These are phyloP conservation scores for Barbus barbus DNA, from an alignment of 2,113 vertebrate genomes.

Conservation along the genomic window DNA sequence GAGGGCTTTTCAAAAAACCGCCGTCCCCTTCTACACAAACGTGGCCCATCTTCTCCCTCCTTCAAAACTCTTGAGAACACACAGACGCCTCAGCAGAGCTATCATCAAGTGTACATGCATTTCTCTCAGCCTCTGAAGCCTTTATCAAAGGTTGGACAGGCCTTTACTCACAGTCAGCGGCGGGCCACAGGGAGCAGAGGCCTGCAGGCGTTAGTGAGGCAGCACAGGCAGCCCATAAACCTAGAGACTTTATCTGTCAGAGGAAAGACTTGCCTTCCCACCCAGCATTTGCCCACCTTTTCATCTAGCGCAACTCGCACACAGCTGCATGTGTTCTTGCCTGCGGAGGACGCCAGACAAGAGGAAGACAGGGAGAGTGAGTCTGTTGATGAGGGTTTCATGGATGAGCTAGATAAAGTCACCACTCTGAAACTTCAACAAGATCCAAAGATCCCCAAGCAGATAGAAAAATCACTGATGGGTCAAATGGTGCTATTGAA, in stretches of 20 bases:
- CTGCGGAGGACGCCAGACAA: constrained; percentile 55
- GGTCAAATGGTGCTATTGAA: too few relatives aligned
- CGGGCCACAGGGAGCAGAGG: neutral
- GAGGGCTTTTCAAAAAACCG: constrained; percentile 17
- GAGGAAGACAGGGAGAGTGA: constrained; percentile 52
- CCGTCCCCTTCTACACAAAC: constrained; percentile 49
- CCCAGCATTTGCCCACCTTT: constrained; percentile 14
- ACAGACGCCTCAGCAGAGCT: constrained; percentile 5
- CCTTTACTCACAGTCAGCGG: constrained; percentile 24
- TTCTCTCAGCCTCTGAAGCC: constrained; percentile 68
- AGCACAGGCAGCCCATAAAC: neutral
- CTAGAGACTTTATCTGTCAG: constrained; percentile 62
- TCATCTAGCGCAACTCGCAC: constrained; percentile 50
- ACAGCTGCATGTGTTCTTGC: constrained; percentile 77
- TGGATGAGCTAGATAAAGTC: constrained; percentile 69
- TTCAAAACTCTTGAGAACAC: constrained; percentile 39
- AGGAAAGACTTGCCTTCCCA: constrained; percentile 65
- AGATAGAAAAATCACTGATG: too few relatives aligned
- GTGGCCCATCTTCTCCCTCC: constrained; percentile 10
- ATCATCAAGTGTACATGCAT: constrained; percentile 62
- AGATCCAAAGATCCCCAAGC: too few relatives aligned
- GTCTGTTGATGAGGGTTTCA: constrained; percentile 55
- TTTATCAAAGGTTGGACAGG: constrained; percentile 46
- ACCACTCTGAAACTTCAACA: constrained; percentile 47
- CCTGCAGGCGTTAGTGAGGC: constrained; percentile 35